A percentile compares a stretch with the other conserved stretches of the same genome.
Evolutionary conservation across 2,888 invertebrate genomes (phyloP).

Genomic region (Dryocosmus kuriphilus): DNA sequence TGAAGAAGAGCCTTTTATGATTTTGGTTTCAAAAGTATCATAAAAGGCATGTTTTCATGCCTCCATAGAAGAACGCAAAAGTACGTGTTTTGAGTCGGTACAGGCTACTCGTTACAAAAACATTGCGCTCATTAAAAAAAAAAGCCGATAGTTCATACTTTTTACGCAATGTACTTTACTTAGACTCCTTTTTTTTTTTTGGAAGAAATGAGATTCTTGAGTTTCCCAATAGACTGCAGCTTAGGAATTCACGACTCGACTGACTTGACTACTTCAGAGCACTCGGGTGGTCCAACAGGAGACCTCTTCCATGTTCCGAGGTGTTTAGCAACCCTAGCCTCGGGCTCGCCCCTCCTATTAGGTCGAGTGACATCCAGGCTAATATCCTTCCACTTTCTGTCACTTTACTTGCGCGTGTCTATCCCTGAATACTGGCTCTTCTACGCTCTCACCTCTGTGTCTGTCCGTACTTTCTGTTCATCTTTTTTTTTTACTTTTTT

Average conservation of each 20-base stretch:
- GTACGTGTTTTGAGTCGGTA: too few relatives aligned
- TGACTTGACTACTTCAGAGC: slow-evolving; percentile 24
- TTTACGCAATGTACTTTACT: background rate
- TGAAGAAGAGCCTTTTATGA: too few relatives aligned
- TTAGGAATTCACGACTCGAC: slow-evolving; percentile 33
- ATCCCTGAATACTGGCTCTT: slow-evolving; percentile 52
- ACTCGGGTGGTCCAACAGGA: slow-evolving; percentile 34
- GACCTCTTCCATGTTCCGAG: slow-evolving; percentile 36
- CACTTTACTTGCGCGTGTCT: slow-evolving; percentile 63
- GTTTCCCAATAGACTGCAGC: slow-evolving; percentile 23
- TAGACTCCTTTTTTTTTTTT: background rate
- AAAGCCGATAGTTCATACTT: too few relatives aligned
- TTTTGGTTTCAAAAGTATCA: too few relatives aligned
- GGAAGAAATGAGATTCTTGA: slow-evolving; percentile 25
- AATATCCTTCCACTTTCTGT: slow-evolving; percentile 73
- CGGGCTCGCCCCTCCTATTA: slow-evolving; percentile 60
- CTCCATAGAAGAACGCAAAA: too few relatives aligned
- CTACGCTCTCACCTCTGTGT: slow-evolving; percentile 40
- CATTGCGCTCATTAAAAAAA: too few relatives aligned
- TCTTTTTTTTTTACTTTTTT: slow-evolving; percentile 30
- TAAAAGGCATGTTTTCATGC: too few relatives aligned
- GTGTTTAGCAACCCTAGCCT: slow-evolving; percentile 39
- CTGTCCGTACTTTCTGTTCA: slow-evolving; percentile 19
- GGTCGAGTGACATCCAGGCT: slow-evolving; percentile 69
- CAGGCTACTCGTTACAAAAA: too few relatives aligned